These are phyloP conservation scores for Mus musculus DNA, from an alignment of 2,113 vertebrate species.

Conservation along the genomic window GRCm39 chr16:5775501-5776000, in stretches of 20 bases:
- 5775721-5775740: not conserved
- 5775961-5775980: not conserved
- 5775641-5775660: constrained; percentile 49
- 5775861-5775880: not conserved
- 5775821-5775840: not conserved
- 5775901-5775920: not conserved
- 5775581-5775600: not conserved
- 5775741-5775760: not conserved
- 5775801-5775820: not conserved
- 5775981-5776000: no score
- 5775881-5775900: not conserved
- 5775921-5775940: not conserved
- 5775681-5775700: not conserved
- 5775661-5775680: constrained; percentile 27
- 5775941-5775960: not conserved
- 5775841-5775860: not conserved
- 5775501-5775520: constrained; percentile 6
- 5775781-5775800: not conserved
- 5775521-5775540: constrained; percentile 53
- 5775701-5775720: not conserved
- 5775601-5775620: constrained; percentile 55
- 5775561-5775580: not conserved
- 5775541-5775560: not conserved
- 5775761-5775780: not conserved
- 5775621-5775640: constrained; percentile 13